phyloP scores from a whole-genome alignment of 2,113 vertebrate genomes.

The Sula dactylatra region DNA sequence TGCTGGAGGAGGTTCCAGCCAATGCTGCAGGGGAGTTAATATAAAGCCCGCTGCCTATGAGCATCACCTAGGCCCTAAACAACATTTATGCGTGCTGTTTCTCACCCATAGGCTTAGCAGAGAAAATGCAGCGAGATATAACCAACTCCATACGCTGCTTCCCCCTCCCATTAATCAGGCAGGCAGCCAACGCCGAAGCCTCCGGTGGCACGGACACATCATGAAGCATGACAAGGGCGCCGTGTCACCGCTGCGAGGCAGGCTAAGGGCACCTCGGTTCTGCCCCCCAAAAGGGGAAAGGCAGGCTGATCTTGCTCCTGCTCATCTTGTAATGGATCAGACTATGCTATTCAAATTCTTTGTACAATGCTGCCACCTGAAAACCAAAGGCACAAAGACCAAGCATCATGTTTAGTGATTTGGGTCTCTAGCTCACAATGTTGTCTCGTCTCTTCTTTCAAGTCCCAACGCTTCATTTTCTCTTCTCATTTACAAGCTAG shows the following conservation, averaged over 20 bases:
- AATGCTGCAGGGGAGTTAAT: background rate
- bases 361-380: background rate
- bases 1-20: background rate
- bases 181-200: background rate
- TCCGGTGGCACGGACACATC: accelerated
- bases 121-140: background rate
- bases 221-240: background rate
- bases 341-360: background rate
- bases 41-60: background rate
- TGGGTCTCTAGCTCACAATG: background rate
- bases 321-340: background rate
- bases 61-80: background rate
- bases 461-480: background rate
- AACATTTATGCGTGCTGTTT: background rate
- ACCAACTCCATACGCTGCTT: accelerated
- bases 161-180: background rate
- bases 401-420: background rate
- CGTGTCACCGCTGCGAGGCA: accelerated
- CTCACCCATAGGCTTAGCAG: background rate
- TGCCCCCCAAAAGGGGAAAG: background rate
- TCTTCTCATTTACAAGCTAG: background rate
- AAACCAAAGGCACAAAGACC: background rate
- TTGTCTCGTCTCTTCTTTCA: background rate
- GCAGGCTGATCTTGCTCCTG: background rate
- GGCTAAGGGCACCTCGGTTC: background rate